A percentile compares a stretch with the other conserved stretches of the same genome.
Evolutionary conservation across 2,113 vertebrate genomes (phyloP).

Genomic region (Glaucidium brasilianum): DNA sequence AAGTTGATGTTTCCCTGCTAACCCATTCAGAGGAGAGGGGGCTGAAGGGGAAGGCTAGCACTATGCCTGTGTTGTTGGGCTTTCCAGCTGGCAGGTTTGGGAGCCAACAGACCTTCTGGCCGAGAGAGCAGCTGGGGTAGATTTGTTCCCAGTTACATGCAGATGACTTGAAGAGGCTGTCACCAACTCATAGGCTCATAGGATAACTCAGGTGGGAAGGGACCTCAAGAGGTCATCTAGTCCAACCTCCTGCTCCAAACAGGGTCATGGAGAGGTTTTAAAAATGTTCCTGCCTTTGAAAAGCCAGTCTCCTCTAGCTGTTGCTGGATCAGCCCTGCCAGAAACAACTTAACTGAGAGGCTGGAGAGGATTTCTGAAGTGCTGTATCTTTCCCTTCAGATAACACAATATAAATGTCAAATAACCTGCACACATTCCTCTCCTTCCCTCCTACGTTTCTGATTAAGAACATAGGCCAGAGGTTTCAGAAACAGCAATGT

Average conservation of each 20-base stretch:
- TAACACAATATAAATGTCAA: not conserved
- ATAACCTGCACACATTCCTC: not conserved
- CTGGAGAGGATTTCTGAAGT: not conserved
- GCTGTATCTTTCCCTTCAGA: not conserved
- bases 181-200: not conserved
- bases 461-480: not conserved
- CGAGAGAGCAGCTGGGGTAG: not conserved
- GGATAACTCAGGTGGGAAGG: not conserved
- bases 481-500: not conserved
- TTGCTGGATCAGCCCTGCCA: not conserved
- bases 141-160: not conserved
- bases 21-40: not conserved
- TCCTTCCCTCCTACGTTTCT: not conserved
- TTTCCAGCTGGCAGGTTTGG: not conserved
- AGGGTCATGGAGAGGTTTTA: not conserved
- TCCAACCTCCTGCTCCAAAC: not conserved
- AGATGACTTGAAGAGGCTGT: not conserved
- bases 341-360: conserved; percentile 17
- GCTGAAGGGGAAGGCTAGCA: not conserved
- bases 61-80: not conserved
- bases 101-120: not conserved
- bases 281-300: not conserved
- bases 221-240: not conserved
- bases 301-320: not conserved
- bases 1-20: not conserved